These are phyloP conservation scores for Macroramphosus scolopax DNA, from an alignment of 2,797 vertebrate genomes.

Conservation along the genomic window DNA sequence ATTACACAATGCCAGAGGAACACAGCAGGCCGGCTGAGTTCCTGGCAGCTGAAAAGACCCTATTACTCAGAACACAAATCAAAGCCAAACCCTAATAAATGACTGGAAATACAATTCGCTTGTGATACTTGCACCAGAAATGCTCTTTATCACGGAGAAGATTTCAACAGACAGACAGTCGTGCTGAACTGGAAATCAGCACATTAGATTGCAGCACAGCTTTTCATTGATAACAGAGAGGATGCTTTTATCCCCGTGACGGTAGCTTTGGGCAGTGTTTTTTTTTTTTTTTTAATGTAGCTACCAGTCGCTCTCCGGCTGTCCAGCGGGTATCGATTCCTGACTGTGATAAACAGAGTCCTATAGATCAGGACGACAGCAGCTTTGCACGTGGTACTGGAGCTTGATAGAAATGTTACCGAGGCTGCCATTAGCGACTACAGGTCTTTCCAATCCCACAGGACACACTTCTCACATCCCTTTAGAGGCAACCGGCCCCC, in stretches of 20 bases:
- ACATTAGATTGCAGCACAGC: neutral
- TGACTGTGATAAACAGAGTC: constrained; percentile 53
- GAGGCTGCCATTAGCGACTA: constrained; percentile 43
- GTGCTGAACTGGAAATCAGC: constrained; percentile 5
- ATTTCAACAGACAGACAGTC: constrained; percentile 3
- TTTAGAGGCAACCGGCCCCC: constrained; percentile 18
- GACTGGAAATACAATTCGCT: constrained; percentile 36
- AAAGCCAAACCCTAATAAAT: constrained; percentile 31
- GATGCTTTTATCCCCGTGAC: neutral
- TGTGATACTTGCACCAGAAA: constrained; percentile 13
- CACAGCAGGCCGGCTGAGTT: constrained; percentile 12
- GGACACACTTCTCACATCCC: constrained; percentile 20
- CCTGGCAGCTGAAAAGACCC: constrained; percentile 16
- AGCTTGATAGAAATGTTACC: constrained; percentile 53
- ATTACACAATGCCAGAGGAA: constrained; percentile 25
- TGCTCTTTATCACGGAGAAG: constrained; percentile 23
- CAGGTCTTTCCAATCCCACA: constrained; percentile 49
- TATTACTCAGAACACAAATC: constrained; percentile 34
- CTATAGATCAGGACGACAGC: constrained; percentile 51
- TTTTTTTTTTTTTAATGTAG: constrained; percentile 18
- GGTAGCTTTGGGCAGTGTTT: constrained; percentile 13
- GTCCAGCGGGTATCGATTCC: constrained; percentile 41
- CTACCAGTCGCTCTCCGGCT: constrained; percentile 13
- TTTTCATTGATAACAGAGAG: constrained; percentile 6
- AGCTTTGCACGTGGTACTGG: constrained; percentile 39